Evolutionary conservation across 37 sponge, comb jelly and placozoan genomes (phyloP).

Genomic region (Dysidea cf. avara): DNA sequence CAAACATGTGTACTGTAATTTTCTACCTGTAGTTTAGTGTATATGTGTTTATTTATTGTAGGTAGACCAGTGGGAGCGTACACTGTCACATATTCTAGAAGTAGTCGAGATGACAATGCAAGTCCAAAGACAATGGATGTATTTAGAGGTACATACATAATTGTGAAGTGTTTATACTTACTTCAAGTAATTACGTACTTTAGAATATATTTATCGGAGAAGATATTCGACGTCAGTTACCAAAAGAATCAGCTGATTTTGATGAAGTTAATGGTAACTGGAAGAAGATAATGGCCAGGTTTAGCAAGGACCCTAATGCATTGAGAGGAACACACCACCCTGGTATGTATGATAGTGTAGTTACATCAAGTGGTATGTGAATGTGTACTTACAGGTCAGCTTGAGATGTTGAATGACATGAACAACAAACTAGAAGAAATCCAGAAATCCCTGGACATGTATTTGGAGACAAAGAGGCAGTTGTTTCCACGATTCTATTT

Average conservation of each 20-base stretch:
- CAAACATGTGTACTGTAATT: neutral
- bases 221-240: slow-evolving; percentile 97
- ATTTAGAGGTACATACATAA: slow-evolving; percentile 74
- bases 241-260: slow-evolving; percentile 91
- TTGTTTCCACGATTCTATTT: slow-evolving; percentile 98
- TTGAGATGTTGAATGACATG: slow-evolving; percentile 88
- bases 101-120: slow-evolving; percentile 94
- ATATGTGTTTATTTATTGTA: neutral
- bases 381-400: too few relatives aligned
- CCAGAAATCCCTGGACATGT: slow-evolving; percentile 97
- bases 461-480: slow-evolving; percentile 98
- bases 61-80: slow-evolving; percentile 98
- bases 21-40: neutral
- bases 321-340: slow-evolving; percentile 86
- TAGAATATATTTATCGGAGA: slow-evolving; percentile 98
- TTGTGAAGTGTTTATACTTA: too few relatives aligned
- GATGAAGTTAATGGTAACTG: slow-evolving; percentile 88
- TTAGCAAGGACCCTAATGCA: slow-evolving; percentile 88
- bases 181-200: neutral
- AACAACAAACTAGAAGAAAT: slow-evolving; percentile 90
- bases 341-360: too few relatives aligned
- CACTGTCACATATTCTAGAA: slow-evolving; percentile 95
- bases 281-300: slow-evolving; percentile 86
- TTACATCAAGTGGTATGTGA: too few relatives aligned
- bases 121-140: slow-evolving; percentile 99